Evolutionary conservation across 1,140 invertebrate species (phyloP).

Genomic region (Tetragonula clypearis): DNA sequence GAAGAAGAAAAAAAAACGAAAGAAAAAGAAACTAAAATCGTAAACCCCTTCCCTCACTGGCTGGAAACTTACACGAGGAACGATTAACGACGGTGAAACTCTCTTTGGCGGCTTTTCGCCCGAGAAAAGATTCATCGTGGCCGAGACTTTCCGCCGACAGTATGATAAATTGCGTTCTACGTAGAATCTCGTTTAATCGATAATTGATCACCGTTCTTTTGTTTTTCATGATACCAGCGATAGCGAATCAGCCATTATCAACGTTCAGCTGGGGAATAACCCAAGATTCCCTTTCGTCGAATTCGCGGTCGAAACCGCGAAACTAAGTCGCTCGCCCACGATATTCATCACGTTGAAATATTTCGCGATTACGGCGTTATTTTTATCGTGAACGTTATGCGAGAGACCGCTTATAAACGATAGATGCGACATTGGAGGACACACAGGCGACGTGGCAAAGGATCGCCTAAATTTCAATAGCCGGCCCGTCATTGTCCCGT

Average conservation of each 20-base stretch:
- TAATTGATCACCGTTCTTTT: constrained; percentile 39
- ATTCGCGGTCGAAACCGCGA: neutral
- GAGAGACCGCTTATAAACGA: neutral
- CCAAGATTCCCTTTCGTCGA: neutral
- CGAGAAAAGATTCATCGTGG: neutral
- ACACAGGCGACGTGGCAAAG: constrained; percentile 1
- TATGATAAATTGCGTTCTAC: neutral
- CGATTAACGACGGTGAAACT: neutral
- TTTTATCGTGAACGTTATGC: too few relatives aligned
- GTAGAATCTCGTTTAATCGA: constrained; percentile 30
- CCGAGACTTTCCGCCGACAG: constrained; percentile 10
- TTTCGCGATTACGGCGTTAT: too few relatives aligned
- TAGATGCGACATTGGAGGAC: neutral
- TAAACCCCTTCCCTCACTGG: neutral
- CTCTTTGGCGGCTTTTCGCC: neutral
- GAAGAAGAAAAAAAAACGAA: too few relatives aligned
- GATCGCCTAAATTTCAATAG: constrained; percentile 20
- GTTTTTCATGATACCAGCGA: neutral
- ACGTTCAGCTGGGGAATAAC: neutral
- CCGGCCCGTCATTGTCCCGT: neutral
- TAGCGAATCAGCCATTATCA: neutral
- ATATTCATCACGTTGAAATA: too few relatives aligned
- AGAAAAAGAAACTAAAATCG: neutral
- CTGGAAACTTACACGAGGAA: neutral
- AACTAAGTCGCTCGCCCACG: neutral